Percentiles rank a stretch among this genome's conserved stretches.
These are phyloP conservation scores for Andrena trimmerana DNA, from an alignment of 2,888 invertebrate species.

Conservation along the genomic window DNA sequence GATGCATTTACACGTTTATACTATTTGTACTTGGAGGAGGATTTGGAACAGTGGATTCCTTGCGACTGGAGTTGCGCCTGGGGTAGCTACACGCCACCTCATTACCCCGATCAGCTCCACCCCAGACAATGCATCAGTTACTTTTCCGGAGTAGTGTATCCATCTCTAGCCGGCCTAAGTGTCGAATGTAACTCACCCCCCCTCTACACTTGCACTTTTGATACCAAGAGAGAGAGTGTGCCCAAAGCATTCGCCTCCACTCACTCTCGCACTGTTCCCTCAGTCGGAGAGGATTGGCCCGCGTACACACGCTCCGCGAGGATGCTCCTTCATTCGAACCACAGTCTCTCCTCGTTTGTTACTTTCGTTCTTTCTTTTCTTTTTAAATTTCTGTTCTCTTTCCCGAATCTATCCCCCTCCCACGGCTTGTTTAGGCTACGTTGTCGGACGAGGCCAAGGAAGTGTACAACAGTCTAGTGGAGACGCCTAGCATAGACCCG, in stretches of 20 bases:
- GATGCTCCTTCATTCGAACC: conserved; percentile 26
- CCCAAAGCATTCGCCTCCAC: conserved; percentile 14
- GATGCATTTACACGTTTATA: conserved; percentile 83
- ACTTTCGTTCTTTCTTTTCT: conserved; percentile 59
- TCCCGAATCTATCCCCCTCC: conserved; percentile 77
- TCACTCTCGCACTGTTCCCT: conserved; percentile 18
- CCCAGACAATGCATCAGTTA: conserved; percentile 19
- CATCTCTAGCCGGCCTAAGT: conserved; percentile 37
- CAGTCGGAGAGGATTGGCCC: conserved; percentile 14
- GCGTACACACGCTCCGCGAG: conserved; percentile 22
- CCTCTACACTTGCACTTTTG: conserved; percentile 16
- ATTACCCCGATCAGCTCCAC: neutral
- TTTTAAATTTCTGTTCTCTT: conserved; percentile 74
- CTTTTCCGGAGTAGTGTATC: conserved; percentile 39
- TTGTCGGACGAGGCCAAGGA: conserved; percentile 95
- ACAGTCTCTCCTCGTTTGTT: conserved; percentile 58
- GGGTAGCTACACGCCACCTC: neutral
- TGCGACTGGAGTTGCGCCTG: too few species aligned
- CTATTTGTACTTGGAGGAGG: conserved; percentile 74
- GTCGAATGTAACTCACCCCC: conserved; percentile 13
- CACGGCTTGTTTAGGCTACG: conserved; percentile 88
- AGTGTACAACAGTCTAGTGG: conserved; percentile 97
- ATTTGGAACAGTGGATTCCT: conserved; percentile 10
- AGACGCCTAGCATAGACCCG: conserved; percentile 86
- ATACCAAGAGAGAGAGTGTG: conserved; percentile 17